phyloP scores from a whole-genome alignment of 2,888 invertebrate genomes.

The Epistrophella euchroma region DNA sequence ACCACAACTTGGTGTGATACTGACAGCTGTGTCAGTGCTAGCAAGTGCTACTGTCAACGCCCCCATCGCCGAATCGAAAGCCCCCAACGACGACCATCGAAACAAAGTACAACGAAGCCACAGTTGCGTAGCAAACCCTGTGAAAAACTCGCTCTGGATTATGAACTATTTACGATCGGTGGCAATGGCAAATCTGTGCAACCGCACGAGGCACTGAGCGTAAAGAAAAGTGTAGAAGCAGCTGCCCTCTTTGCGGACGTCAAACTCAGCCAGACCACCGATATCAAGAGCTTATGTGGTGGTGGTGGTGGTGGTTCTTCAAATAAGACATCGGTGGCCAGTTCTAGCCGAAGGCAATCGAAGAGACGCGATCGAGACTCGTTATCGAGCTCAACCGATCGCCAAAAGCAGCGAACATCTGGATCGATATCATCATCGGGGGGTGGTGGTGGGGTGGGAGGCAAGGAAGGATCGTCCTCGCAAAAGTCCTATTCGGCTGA shows the following conservation, averaged over 20 bases:
- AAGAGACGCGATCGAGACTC: conserved; percentile 79
- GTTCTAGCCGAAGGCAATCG: conserved; percentile 69
- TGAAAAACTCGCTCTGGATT: conserved; percentile 90
- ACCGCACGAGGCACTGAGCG: conserved; percentile 90
- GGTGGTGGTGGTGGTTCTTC: conserved; percentile 58
- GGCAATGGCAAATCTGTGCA: conserved; percentile 85
- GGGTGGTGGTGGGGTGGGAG: conserved; percentile 25
- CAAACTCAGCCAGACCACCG: conserved; percentile 89
- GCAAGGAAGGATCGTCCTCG: conserved; percentile 67
- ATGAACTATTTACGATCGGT: conserved; percentile 87
- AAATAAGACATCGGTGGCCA: conserved; percentile 57
- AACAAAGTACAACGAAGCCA: conserved; percentile 80
- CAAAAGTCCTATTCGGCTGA: conserved; percentile 82
- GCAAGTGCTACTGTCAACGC: conserved; percentile 92
- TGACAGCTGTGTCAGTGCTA: conserved; percentile 93
- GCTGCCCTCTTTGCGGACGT: conserved; percentile 93
- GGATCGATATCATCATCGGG: conserved; percentile 73
- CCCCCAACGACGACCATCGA: conserved; percentile 54
- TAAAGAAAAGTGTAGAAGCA: conserved; percentile 95
- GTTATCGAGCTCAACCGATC: conserved; percentile 78
- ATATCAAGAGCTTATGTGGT: conserved; percentile 85
- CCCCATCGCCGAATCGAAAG: conserved; percentile 59
- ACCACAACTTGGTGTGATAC: conserved; percentile 88
- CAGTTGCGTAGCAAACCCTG: conserved; percentile 83
- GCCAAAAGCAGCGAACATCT: conserved; percentile 76